A percentile compares a stretch with the other conserved stretches of the same genome.
phyloP scores from a whole-genome alignment of 2,888 invertebrate species.

The Alcis repandata region DNA sequence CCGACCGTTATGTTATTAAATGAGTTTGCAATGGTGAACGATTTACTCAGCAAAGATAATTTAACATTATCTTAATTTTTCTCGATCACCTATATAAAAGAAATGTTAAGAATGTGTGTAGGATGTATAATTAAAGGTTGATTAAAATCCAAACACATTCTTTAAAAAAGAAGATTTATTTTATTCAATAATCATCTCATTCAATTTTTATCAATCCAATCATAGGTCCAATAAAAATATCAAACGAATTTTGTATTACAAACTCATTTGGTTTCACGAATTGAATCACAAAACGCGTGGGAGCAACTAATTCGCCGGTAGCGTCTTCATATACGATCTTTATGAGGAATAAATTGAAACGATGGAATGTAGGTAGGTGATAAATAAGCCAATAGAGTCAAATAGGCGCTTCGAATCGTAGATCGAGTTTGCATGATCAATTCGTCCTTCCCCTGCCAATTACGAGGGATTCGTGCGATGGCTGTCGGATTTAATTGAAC shows the following conservation, averaged over 20 bases:
- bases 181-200: conserved; percentile 23
- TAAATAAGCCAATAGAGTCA: conserved; percentile 50
- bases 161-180: conserved; percentile 5
- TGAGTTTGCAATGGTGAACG: background rate
- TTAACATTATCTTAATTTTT: background rate
- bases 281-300: conserved; percentile 34
- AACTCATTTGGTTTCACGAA: conserved; percentile 36
- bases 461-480: conserved; percentile 51
- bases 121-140: conserved; percentile 10
- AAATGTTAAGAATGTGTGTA: conserved; percentile 14
- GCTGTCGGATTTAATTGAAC: conserved; percentile 59
- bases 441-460: conserved; percentile 63
- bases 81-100: background rate
- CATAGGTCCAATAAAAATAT: conserved; percentile 30
- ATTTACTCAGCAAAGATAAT: background rate
- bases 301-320: conserved; percentile 33
- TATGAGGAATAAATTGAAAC: conserved; percentile 45
- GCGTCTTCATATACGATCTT: conserved; percentile 40
- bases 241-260: conserved; percentile 25
- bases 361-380: conserved; percentile 44
- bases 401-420: conserved; percentile 41
- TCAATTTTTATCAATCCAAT: conserved; percentile 22
- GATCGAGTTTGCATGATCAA: conserved; percentile 54
- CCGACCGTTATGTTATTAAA: conserved; percentile 17
- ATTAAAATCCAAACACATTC: conserved; percentile 5